Conservation (phyloP, 1,140 invertebrate species). For the Zophobas morio region DNA sequence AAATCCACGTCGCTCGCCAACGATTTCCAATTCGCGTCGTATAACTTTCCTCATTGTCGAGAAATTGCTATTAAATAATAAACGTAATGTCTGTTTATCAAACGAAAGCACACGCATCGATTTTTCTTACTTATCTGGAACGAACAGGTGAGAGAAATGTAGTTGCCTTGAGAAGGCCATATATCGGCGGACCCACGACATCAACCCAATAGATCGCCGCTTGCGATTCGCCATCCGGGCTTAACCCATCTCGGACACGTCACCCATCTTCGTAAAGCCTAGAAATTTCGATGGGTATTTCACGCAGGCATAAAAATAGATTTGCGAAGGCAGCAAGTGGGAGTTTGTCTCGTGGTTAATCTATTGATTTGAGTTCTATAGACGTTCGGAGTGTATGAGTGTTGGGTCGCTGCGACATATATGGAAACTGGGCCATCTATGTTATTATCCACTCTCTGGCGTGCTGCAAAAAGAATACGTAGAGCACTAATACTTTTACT, state of each 20-base stretch:
- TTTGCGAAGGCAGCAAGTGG: slow-evolving; percentile 15
- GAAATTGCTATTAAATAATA: too few relatives aligned
- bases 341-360: slow-evolving; percentile 33
- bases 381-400: slow-evolving; percentile 6
- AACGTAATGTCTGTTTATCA: too few relatives aligned
- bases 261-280: neutral
- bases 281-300: neutral
- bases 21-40: too few relatives aligned
- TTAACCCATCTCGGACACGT: neutral
- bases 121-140: slow-evolving; percentile 43
- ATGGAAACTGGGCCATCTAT: slow-evolving; percentile 51
- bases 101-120: slow-evolving; percentile 27
- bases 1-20: too few relatives aligned
- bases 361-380: slow-evolving; percentile 6
- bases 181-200: slow-evolving; percentile 24
- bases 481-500: slow-evolving; percentile 47
- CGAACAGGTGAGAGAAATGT: slow-evolving; percentile 48
- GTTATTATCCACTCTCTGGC: slow-evolving; percentile 49
- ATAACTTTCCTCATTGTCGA: too few relatives aligned
- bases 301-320: slow-evolving; percentile 4
- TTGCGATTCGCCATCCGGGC: neutral
- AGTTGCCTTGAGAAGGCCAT: slow-evolving; percentile 48
- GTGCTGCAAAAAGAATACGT: slow-evolving; percentile 44
- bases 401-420: slow-evolving; percentile 41
- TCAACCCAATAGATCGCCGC: slow-evolving; percentile 7